Evolutionary conservation across 2,113 vertebrate genomes (phyloP).

Genomic region (Copsychus sechellarum): DNA sequence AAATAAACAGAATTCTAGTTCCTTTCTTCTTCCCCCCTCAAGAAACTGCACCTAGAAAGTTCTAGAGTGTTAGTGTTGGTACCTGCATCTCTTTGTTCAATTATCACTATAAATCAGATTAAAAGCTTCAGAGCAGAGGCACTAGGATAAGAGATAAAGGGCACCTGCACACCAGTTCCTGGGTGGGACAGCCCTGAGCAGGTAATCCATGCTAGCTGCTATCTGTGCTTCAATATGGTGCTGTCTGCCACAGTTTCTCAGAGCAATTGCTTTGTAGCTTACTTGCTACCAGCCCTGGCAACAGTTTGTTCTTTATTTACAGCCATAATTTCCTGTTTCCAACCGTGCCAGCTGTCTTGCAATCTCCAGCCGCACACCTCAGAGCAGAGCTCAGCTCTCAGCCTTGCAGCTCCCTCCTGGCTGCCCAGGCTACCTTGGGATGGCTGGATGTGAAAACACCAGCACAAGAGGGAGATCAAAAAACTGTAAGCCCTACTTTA

Average conservation of each 20-base stretch:
- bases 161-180: neutral
- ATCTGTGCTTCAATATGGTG: neutral
- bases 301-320: neutral
- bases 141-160: neutral
- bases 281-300: neutral
- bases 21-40: neutral
- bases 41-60: neutral
- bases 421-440: neutral
- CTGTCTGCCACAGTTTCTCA: neutral
- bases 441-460: neutral
- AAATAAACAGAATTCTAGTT: neutral
- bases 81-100: neutral
- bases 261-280: neutral
- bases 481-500: neutral
- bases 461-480: neutral
- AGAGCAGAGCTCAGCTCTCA: neutral
- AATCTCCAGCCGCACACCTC: neutral
- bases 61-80: neutral
- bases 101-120: neutral
- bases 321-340: neutral
- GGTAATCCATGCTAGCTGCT: neutral
- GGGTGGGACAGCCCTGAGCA: fast-evolving
- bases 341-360: neutral
- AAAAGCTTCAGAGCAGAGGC: neutral
- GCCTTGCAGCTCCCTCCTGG: neutral